Percentiles rank a stretch among this genome's conserved stretches.
Evolutionary conservation across 2,888 invertebrate species (phyloP).

Genomic region (Sepioteuthis lessoniana): DNA sequence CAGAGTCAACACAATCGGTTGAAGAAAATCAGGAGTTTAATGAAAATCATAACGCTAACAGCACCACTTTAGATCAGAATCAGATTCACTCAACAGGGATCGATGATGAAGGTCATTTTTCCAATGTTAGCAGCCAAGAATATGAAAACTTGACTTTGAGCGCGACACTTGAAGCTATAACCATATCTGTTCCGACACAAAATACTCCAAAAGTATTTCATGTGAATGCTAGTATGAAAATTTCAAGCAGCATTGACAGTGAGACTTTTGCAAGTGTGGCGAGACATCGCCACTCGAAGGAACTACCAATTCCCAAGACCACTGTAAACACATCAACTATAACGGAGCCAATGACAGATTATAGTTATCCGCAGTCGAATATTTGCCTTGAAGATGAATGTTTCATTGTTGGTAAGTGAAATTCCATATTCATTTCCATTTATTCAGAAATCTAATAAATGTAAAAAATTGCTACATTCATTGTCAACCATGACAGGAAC

Average conservation of each 20-base stretch:
- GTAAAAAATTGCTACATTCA: neutral
- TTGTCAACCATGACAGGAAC: no score
- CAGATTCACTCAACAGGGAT: neutral
- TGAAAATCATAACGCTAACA: neutral
- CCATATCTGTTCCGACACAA: neutral
- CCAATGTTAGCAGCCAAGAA: neutral
- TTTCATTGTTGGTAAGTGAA: conserved; percentile 17
- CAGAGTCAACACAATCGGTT: neutral
- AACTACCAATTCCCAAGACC: neutral
- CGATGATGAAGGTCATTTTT: neutral
- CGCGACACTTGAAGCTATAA: neutral
- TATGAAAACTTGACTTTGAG: neutral
- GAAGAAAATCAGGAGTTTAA: neutral
- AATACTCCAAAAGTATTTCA: neutral
- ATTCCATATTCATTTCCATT: neutral
- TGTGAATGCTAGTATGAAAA: neutral
- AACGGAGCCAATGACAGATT: neutral
- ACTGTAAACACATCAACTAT: neutral
- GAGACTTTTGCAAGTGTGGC: neutral
- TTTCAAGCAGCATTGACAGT: neutral
- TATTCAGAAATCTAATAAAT: neutral
- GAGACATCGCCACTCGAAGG: neutral
- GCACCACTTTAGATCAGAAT: neutral
- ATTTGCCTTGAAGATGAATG: conserved; percentile 42
- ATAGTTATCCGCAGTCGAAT: neutral